A percentile compares a stretch with the other conserved stretches of the same genome.
Evolutionary conservation across 2,797 vertebrate species (phyloP).

Genomic region (Cynodonichthys magdalenae): DNA sequence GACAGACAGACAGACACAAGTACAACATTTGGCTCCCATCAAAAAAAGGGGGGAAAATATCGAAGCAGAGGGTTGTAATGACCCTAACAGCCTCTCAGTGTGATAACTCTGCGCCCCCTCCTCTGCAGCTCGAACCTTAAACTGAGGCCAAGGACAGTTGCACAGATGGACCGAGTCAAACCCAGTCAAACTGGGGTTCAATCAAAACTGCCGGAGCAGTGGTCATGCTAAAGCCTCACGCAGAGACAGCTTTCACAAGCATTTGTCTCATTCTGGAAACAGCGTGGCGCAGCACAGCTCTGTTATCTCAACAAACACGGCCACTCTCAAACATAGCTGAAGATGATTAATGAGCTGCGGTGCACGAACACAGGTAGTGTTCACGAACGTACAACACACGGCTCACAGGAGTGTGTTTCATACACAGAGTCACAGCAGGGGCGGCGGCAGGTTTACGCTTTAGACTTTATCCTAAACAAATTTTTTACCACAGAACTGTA

Average conservation of each 20-base stretch:
- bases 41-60: slow-evolving; percentile 76
- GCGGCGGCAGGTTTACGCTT: not conserved
- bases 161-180: slow-evolving; percentile 77
- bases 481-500: not conserved
- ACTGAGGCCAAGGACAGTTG: slow-evolving; percentile 75
- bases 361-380: slow-evolving; percentile 14
- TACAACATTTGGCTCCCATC: slow-evolving; percentile 78
- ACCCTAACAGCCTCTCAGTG: slow-evolving; percentile 77
- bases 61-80: slow-evolving; percentile 74
- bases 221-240: slow-evolving; percentile 64
- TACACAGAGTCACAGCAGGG: not conserved
- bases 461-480: not conserved
- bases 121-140: slow-evolving; percentile 48
- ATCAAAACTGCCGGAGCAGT: slow-evolving; percentile 66
- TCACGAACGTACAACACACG: slow-evolving; percentile 7
- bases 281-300: slow-evolving; percentile 45
- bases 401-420: slow-evolving; percentile 5
- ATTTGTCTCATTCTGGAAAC: slow-evolving; percentile 66
- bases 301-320: slow-evolving; percentile 63
- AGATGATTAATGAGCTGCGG: slow-evolving; percentile 23
- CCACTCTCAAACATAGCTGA: slow-evolving; percentile 51
- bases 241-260: slow-evolving; percentile 68
- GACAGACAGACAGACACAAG: slow-evolving; percentile 45
- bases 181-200: slow-evolving; percentile 70
- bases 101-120: slow-evolving; percentile 64